Evolutionary conservation across 2,797 vertebrate genomes (phyloP).

Genomic region (Ataeniobius toweri): DNA sequence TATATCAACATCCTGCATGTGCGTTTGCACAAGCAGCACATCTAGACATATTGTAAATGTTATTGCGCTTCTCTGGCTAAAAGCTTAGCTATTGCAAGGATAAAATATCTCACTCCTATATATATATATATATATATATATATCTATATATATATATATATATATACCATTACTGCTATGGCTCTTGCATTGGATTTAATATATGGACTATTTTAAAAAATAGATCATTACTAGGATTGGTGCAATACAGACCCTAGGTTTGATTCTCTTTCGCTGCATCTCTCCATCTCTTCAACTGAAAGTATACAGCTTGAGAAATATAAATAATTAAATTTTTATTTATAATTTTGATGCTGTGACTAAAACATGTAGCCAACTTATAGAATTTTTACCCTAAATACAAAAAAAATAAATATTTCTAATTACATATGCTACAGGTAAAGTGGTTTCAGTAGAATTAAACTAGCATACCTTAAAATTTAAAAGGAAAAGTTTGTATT

Average conservation of each 20-base stretch:
- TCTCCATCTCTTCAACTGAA: conserved; percentile 28
- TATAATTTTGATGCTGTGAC: conserved; percentile 35
- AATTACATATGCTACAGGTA: conserved; percentile 66
- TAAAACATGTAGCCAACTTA: conserved; percentile 50
- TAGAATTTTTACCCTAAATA: conserved; percentile 29
- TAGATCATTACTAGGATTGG: conserved; percentile 66
- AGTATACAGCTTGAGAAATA: conserved; percentile 50
- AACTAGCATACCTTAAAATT: conserved; percentile 52
- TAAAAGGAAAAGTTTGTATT: conserved; percentile 1
- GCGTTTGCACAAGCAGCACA: conserved; percentile 45
- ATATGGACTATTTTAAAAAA: conserved; percentile 71
- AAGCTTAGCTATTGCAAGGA: conserved; percentile 71
- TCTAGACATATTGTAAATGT: conserved; percentile 39
- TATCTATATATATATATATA: conserved; percentile 14
- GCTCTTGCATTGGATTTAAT: conserved; percentile 67
- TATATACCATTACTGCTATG: conserved; percentile 61
- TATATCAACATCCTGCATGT: conserved; percentile 41
- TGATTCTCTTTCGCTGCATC: conserved; percentile 2
- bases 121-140: conserved; percentile 11
- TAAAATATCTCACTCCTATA: conserved; percentile 67
- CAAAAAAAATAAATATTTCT: conserved; percentile 27
- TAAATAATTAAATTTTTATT: conserved; percentile 54
- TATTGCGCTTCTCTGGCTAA: conserved; percentile 73
- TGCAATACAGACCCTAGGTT: conserved; percentile 41
- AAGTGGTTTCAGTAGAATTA: conserved; percentile 63